phyloP scores from a whole-genome alignment of 1,140 invertebrate species.

The Panulirus ornatus region DNA sequence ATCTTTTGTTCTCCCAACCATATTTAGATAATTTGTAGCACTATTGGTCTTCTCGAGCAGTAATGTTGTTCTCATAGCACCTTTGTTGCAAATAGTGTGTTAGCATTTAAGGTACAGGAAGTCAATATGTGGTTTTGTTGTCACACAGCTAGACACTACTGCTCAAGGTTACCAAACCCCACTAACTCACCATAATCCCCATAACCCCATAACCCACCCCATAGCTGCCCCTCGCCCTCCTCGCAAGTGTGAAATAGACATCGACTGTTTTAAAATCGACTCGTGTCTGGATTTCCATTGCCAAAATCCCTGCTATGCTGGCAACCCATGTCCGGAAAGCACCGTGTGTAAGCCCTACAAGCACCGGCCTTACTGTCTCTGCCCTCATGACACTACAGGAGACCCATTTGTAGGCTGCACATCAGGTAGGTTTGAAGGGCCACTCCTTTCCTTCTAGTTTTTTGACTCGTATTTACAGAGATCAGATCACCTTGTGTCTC shows the following conservation, averaged over 20 bases:
- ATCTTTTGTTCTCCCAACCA: neutral
- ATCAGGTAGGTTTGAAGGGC: slow-evolving; percentile 84
- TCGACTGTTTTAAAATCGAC: slow-evolving; percentile 78
- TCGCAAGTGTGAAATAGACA: slow-evolving; percentile 77
- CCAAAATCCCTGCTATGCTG: slow-evolving; percentile 86
- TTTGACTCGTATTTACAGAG: too few relatives aligned
- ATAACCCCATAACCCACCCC: slow-evolving; percentile 22
- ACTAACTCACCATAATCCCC: slow-evolving; percentile 30
- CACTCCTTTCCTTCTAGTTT: too few relatives aligned
- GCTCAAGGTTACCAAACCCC: neutral
- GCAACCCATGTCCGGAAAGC: slow-evolving; percentile 87
- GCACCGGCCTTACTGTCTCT: slow-evolving; percentile 88
- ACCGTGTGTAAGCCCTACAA: slow-evolving; percentile 86
- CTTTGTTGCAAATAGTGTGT: too few relatives aligned
- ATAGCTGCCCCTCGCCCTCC: slow-evolving; percentile 76
- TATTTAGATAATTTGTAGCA: neutral
- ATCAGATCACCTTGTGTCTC: too few relatives aligned
- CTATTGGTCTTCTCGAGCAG: neutral
- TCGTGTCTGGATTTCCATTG: slow-evolving; percentile 80
- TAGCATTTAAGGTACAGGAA: too few relatives aligned
- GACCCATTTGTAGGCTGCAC: slow-evolving; percentile 91
- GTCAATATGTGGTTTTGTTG: too few relatives aligned
- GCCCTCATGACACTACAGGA: slow-evolving; percentile 89
- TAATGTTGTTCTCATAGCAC: too few relatives aligned
- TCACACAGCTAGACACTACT: too few relatives aligned